Conservation (phyloP, 2,888 invertebrate species). For the Nomada fabriciana region DNA sequence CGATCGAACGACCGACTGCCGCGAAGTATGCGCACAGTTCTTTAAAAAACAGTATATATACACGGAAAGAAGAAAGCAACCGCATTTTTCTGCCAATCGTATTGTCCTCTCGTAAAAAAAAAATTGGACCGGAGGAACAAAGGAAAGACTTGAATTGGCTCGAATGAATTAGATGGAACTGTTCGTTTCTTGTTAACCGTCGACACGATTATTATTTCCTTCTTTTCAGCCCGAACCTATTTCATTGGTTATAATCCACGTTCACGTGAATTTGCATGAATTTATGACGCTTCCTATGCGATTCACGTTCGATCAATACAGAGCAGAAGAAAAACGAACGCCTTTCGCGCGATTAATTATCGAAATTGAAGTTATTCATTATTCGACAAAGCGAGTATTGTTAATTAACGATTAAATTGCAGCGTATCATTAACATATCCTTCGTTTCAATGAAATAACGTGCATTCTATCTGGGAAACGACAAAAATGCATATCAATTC, state of each 20-base stretch:
- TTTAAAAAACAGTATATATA: slow-evolving; percentile 59
- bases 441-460: not conserved
- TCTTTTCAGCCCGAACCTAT: not conserved
- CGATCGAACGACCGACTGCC: slow-evolving; percentile 52
- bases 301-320: slow-evolving; percentile 19
- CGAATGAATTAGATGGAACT: not conserved
- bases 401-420: slow-evolving; percentile 20
- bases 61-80: slow-evolving; percentile 1
- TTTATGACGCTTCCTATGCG: slow-evolving; percentile 13
- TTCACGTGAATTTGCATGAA: slow-evolving; percentile 20
- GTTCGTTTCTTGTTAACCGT: not conserved
- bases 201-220: not conserved
- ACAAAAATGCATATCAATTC: not conserved
- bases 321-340: slow-evolving; percentile 6
- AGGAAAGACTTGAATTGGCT: not conserved
- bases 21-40: slow-evolving; percentile 19
- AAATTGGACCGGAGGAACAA: not conserved
- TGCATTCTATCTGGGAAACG: not conserved
- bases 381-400: not conserved
- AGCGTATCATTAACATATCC: slow-evolving; percentile 24
- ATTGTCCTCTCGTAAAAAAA: too few species aligned
- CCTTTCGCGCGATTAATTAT: slow-evolving; percentile 31
- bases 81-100: not conserved
- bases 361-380: slow-evolving; percentile 29
- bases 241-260: not conserved